Conservation (phyloP, 2,888 invertebrate genomes). For the Zaprionus bogoriensis region DNA sequence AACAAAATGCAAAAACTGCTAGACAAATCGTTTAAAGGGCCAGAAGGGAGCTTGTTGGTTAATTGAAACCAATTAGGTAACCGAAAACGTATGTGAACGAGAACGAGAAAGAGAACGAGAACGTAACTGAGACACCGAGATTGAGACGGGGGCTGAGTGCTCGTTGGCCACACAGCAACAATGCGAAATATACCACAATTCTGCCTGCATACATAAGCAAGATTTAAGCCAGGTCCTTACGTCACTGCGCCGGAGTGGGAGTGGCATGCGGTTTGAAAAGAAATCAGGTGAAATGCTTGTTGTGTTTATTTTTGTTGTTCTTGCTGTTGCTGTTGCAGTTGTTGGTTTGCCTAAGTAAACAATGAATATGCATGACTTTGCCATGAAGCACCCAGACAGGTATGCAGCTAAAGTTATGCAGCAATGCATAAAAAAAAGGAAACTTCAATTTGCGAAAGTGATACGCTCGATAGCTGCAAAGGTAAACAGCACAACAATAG, state of each 20-base stretch:
- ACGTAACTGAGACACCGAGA: too few relatives aligned
- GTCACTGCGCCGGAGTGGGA: background rate
- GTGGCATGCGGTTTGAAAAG: conserved; percentile 21
- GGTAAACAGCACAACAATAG: conserved; percentile 9
- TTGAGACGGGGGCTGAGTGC: background rate
- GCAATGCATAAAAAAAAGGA: conserved; percentile 22
- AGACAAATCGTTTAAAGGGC: conserved; percentile 7
- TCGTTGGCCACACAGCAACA: too few relatives aligned
- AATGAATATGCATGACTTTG: conserved; percentile 78
- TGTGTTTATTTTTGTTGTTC: conserved; percentile 25
- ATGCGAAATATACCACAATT: conserved; percentile 44
- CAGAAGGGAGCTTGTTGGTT: conserved; percentile 33
- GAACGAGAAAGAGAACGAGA: conserved; percentile 8
- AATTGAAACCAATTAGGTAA: conserved; percentile 63
- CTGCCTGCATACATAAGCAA: conserved; percentile 28
- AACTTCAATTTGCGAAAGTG: conserved; percentile 78
- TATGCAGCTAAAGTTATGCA: conserved; percentile 29
- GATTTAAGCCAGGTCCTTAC: conserved; percentile 23
- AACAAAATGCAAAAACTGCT: conserved; percentile 14
- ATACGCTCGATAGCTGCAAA: conserved; percentile 51
- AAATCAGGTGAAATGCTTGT: conserved; percentile 67
- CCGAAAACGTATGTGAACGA: conserved; percentile 34
- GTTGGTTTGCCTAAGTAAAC: conserved; percentile 66
- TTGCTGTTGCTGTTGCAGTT: conserved; percentile 30
- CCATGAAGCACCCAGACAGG: conserved; percentile 50